phyloP scores from a whole-genome alignment of 2,888 invertebrate genomes.

The Orchesellides sinensis region DNA sequence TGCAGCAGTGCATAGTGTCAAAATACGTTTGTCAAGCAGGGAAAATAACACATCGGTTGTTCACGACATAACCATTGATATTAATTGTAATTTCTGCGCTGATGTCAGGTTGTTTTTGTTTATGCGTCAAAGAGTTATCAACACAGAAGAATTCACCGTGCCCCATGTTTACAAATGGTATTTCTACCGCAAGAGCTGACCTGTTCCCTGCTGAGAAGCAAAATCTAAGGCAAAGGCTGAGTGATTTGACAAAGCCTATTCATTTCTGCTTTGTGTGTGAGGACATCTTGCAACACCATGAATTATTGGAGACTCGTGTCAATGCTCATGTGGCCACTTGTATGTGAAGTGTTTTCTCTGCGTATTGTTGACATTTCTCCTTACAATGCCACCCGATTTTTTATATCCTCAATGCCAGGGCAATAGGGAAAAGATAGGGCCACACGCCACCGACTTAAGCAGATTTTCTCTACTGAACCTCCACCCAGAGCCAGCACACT shows the following conservation, averaged over 20 bases:
- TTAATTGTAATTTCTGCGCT: too few relatives aligned
- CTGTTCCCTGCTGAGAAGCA: too few relatives aligned
- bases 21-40: too few relatives aligned
- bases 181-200: too few relatives aligned
- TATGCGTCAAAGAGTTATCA: too few relatives aligned
- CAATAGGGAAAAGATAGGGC: background rate
- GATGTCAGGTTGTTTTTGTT: too few relatives aligned
- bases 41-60: too few relatives aligned
- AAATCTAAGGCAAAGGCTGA: background rate
- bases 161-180: too few relatives aligned
- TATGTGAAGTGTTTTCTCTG: background rate
- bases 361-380: slow-evolving; percentile 7
- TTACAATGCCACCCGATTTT: background rate
- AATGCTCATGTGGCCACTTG: slow-evolving; percentile 61
- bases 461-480: background rate
- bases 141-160: too few relatives aligned
- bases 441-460: background rate
- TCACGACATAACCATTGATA: too few relatives aligned
- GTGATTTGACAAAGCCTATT: slow-evolving; percentile 34
- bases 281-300: slow-evolving; percentile 28
- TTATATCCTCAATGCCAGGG: background rate
- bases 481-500: slow-evolving; percentile 27
- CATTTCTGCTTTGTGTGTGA: slow-evolving; percentile 1
- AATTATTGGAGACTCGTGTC: slow-evolving; percentile 55
- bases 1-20: too few relatives aligned